These are phyloP conservation scores for Lordiphosa fenestrarum DNA, from an alignment of 2,888 invertebrate species.

Conservation along the genomic window DNA sequence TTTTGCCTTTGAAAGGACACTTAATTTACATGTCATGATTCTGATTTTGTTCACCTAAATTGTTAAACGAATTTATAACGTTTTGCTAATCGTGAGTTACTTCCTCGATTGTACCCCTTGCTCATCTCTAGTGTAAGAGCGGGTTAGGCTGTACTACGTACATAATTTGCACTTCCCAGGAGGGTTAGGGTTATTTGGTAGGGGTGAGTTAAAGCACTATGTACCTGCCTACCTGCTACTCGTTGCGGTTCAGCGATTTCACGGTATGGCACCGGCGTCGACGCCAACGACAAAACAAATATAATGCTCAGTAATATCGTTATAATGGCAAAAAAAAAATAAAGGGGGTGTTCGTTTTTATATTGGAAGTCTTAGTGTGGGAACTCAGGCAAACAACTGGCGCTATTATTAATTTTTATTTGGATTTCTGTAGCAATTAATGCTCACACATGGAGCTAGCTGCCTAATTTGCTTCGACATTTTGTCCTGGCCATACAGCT, in stretches of 20 bases:
- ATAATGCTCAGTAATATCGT: constrained; percentile 52
- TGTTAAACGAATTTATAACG: too few species aligned
- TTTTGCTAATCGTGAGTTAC: too few species aligned
- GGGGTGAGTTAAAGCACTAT: constrained; percentile 27
- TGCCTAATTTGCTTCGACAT: constrained; percentile 25
- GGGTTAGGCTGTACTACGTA: constrained; percentile 26
- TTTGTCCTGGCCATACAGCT: constrained; percentile 18
- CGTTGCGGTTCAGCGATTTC: constrained; percentile 63
- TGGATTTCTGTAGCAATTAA: constrained; percentile 45
- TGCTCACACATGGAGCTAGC: constrained; percentile 29
- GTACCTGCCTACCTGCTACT: constrained; percentile 39
- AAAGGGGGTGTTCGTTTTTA: constrained; percentile 18
- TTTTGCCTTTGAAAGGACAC: too few species aligned
- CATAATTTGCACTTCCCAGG: constrained; percentile 14
- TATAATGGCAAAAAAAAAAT: constrained; percentile 25
- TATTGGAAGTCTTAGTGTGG: constrained; percentile 34
- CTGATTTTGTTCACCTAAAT: too few species aligned
- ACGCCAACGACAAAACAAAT: constrained; percentile 49
- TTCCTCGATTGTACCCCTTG: too few species aligned
- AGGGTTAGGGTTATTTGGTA: constrained; percentile 12
- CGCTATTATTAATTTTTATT: constrained; percentile 42
- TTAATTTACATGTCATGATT: too few species aligned
- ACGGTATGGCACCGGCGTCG: constrained; percentile 51
- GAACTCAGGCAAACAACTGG: constrained; percentile 35
- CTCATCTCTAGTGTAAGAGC: constrained; percentile 9